Base-by-base conservation (phyloP, 2,888 invertebrate genomes). In the Amiota mariae region DNA sequence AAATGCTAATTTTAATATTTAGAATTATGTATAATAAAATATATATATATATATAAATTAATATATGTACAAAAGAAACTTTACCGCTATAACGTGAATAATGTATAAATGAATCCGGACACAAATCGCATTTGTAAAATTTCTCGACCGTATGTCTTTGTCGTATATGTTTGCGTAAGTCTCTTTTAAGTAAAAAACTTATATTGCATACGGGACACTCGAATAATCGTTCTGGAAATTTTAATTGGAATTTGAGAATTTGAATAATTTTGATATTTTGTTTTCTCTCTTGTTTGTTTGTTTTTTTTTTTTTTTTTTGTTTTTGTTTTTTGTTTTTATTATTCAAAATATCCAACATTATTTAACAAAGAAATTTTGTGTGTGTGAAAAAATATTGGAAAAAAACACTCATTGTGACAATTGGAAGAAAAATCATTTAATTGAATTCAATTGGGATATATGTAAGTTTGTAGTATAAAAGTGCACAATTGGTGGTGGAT, bases 91-190 rank as follows among this genome's bases (percentile, higher is more conserved):
- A 84, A 36, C 79, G 79, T 73, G 82, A 83, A 81, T 82, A 86
- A 75, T 84, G 86, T 75, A 79, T 75, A 81, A 87, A 87, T 8
- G 87, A 79, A 71, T 79, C 79, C 47, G 84, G 77, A 75, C 86
- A 87, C 71, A 80, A 67, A 59, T 80, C 79, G 72, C 86, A 87
- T 75, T 87, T 87, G 85, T 87, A 87, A 87, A 87, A 87, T 59
- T 78, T 73, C 71, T 86, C 80, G 54, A 79, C 78, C 72, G 80
- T 85, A 77, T 86, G 86, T 72, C 74, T 57, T 73, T 73, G 82
- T 76, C 86, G 87, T 51, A 83, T 82, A 77, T 87, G 86, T 75
- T 86, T 85, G 73, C 84, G 87, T 71, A 85, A 79, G 67, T 87
- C 86, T 84, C 79, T 82, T 56, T 78, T 77, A 76, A 80, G 79